Conservation (phyloP, 2,797 vertebrate genomes). For the Xerus rutilus region DNA sequence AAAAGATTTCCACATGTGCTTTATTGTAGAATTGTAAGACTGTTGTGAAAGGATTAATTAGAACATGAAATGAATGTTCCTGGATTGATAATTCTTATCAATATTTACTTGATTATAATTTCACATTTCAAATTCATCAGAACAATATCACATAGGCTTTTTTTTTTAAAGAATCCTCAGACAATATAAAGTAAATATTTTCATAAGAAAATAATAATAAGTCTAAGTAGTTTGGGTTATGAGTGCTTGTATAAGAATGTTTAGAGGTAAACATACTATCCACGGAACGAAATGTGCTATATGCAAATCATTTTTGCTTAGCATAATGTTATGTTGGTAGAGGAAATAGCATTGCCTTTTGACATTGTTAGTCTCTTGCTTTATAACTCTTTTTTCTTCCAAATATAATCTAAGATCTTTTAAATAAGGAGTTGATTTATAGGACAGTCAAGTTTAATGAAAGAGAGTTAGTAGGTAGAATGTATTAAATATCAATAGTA, state of each 20-base stretch:
- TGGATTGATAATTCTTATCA: constrained; percentile 48
- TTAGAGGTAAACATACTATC: constrained; percentile 38
- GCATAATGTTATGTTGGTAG: neutral
- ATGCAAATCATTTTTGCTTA: constrained; percentile 54
- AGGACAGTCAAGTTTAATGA: constrained; percentile 68
- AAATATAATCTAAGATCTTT: constrained; percentile 62
- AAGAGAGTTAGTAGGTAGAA: constrained; percentile 57
- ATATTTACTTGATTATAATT: constrained; percentile 68
- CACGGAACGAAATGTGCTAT: neutral
- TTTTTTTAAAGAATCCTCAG: neutral
- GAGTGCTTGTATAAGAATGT: neutral
- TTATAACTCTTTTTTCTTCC: constrained; percentile 46
- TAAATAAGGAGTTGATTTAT: constrained; percentile 63
- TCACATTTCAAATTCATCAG: constrained; percentile 10
- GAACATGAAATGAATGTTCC: constrained; percentile 28
- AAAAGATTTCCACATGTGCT: neutral
- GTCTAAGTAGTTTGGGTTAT: constrained; percentile 34
- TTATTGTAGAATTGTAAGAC: neutral
- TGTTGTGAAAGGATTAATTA: constrained; percentile 64
- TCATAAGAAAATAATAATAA: constrained; percentile 43
- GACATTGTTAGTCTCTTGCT: constrained; percentile 42
- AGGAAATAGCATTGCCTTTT: neutral
- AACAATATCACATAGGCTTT: neutral
- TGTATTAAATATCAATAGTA: constrained; percentile 63
- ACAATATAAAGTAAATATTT: constrained; percentile 26